Evolutionary conservation across 2,113 vertebrate genomes (phyloP).

Genomic region (Rana temporaria): DNA sequence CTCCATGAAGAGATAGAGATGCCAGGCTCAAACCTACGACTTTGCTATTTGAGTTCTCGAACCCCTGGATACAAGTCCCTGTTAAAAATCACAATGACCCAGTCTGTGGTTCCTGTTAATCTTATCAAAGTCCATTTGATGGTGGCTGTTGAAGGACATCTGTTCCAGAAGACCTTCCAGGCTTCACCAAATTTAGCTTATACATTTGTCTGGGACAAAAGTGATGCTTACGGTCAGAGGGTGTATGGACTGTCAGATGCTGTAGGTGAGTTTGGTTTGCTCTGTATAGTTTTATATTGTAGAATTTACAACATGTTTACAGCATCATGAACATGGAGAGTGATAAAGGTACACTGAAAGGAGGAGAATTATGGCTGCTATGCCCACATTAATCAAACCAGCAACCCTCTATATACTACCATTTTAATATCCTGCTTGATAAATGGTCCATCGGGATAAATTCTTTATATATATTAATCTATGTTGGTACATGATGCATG

Average conservation of each 20-base stretch:
- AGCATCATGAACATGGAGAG: too few relatives aligned
- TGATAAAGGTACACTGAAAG: too few relatives aligned
- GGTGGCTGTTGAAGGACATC: slow-evolving; percentile 97
- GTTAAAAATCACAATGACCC: slow-evolving; percentile 97
- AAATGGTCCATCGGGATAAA: too few relatives aligned
- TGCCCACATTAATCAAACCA: too few relatives aligned
- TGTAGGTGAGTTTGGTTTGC: slow-evolving; percentile 83
- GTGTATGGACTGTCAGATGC: slow-evolving; percentile 95
- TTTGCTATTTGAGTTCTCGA: slow-evolving; percentile 94
- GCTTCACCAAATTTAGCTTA: slow-evolving; percentile 95
- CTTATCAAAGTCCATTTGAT: slow-evolving; percentile 96
- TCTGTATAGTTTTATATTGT: too few relatives aligned
- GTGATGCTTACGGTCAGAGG: slow-evolving; percentile 93
- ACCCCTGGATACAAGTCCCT: slow-evolving; percentile 92
- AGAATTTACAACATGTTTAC: too few relatives aligned
- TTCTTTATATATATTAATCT: too few relatives aligned
- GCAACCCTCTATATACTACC: too few relatives aligned
- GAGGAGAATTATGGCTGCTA: too few relatives aligned
- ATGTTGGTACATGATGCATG: too few relatives aligned
- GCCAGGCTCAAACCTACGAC: slow-evolving; percentile 87
- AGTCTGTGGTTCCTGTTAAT: slow-evolving; percentile 91
- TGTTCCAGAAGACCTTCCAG: slow-evolving; percentile 98
- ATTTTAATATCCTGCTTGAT: too few relatives aligned
- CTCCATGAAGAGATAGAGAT: slow-evolving; percentile 97
- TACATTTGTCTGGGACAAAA: slow-evolving; percentile 98